Conservation (phyloP, 1,140 invertebrate genomes). For the Pissodes strobi region DNA sequence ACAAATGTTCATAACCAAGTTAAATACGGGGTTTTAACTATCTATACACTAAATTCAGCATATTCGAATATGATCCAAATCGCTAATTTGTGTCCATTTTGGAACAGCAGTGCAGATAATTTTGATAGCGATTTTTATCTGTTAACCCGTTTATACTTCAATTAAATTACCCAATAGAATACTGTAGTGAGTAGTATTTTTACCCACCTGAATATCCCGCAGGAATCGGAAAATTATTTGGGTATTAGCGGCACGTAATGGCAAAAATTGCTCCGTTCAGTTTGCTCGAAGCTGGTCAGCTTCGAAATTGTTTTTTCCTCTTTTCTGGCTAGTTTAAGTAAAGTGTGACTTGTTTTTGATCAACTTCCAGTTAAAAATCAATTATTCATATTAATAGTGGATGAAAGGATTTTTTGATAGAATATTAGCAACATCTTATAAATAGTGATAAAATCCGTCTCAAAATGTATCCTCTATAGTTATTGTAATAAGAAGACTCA, state of each 20-base stretch:
- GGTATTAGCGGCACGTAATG: slow-evolving; percentile 23
- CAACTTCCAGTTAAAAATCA: slow-evolving; percentile 18
- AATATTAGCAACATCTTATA: too few species aligned
- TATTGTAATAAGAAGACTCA: too few species aligned
- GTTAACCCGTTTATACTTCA: slow-evolving; percentile 4
- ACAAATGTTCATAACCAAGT: too few species aligned
- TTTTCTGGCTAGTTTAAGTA: slow-evolving; percentile 12
- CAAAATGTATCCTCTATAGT: too few species aligned
- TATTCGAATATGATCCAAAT: too few species aligned
- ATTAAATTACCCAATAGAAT: slow-evolving; percentile 13
- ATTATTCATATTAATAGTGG: slow-evolving; percentile 10
- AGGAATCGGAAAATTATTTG: not conserved
- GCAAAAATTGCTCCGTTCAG: slow-evolving; percentile 21
- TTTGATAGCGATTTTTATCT: too few species aligned
- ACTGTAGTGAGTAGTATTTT: slow-evolving; percentile 15
- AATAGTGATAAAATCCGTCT: too few species aligned
- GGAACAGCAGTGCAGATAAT: too few species aligned
- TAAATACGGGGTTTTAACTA: too few species aligned
- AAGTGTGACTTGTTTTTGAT: slow-evolving; percentile 29
- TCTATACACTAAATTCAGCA: too few species aligned
- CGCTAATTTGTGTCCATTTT: too few species aligned
- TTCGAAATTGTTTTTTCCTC: slow-evolving; percentile 1
- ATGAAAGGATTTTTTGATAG: too few species aligned
- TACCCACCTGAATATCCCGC: slow-evolving; percentile 14
- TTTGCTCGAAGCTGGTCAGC: slow-evolving; percentile 17